Base-by-base conservation (phyloP, 2,888 invertebrate genomes). In the Seladonia tumulorum region DNA sequence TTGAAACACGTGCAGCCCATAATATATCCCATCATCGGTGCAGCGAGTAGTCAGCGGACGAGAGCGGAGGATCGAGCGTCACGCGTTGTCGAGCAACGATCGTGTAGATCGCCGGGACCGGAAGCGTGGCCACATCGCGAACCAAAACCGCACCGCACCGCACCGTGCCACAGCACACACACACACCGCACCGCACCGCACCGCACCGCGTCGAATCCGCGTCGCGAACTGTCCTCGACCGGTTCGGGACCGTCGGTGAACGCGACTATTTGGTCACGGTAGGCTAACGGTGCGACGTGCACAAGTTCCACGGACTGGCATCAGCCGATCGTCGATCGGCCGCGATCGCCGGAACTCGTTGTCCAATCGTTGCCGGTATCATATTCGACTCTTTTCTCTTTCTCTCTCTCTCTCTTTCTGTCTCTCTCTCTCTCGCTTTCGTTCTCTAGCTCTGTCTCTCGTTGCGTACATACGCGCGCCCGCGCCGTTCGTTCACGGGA, bases 1-100 rank as follows among this genome's bases (percentile, higher is more conserved):
- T 98, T 97, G 96, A 98, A 97, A 96, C 98, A 98, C 96, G 98
- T 97, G 96, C 98, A 98, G 96, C 98, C 98, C 98, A 98, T 98
- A 96, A 98, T 98, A 97, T 98, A 98, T 96, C 98, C 98, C 98
- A 98, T 98, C 98, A 98, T 97, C 96, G 97, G 96, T 92, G 93
- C 91, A 70, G 60, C 71, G 66, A 76, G 76, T 35, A 49, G 49
- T 29, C 47, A 72, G 42, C 63, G 74, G 76, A 81, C 76, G 53
- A 53, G 45, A 25, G 63, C 60, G 25, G 68, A 68, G 35, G 39
- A 35, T 68, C 35, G 68, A 39, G 68, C 68, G 68, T 68, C 68
- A 68, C 71, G 76, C 81, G 76, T 63, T 73, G 57, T 80, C 80
- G 5, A 60, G 75, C 42, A 66, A 81, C 82, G 82, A 35, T 81